Evolutionary conservation across 2,888 invertebrate species (phyloP).

Genomic region (Gymnoscelis rufifasciata): DNA sequence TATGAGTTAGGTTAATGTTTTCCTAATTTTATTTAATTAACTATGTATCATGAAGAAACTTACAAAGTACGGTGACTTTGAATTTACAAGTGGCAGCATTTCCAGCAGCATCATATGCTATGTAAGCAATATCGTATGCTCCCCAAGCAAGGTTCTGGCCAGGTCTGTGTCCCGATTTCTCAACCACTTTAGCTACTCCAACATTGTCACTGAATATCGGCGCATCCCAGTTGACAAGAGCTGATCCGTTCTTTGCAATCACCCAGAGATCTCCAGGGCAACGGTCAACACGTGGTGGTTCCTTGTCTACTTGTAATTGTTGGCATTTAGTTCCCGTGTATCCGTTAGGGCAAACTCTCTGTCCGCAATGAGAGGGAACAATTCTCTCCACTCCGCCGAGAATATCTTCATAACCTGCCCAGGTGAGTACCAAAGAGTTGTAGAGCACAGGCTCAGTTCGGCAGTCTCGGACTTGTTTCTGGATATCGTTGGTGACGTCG

Average conservation of each 20-base stretch:
- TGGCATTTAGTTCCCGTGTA: constrained; percentile 92
- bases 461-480: constrained; percentile 95
- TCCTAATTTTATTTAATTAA: not conserved
- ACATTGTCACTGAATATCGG: constrained; percentile 95
- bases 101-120: constrained; percentile 95
- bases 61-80: constrained; percentile 92
- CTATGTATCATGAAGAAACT: constrained; percentile 54
- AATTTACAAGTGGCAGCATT: constrained; percentile 95
- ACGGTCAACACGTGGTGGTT: constrained; percentile 90
- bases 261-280: constrained; percentile 97
- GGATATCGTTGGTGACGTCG: constrained; percentile 94
- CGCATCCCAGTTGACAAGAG: constrained; percentile 94
- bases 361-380: constrained; percentile 95
- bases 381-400: constrained; percentile 93
- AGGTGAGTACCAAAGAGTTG: constrained; percentile 90
- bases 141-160: constrained; percentile 95
- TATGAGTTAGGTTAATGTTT: not conserved
- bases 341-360: constrained; percentile 91
- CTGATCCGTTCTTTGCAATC: constrained; percentile 93
- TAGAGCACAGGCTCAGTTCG: constrained; percentile 94
- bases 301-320: constrained; percentile 89
- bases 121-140: constrained; percentile 93
- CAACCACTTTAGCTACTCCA: constrained; percentile 87
- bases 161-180: constrained; percentile 91
- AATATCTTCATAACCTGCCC: constrained; percentile 95